Percentiles rank a stretch among this genome's conserved stretches.
phyloP scores from a whole-genome alignment of 2,888 invertebrate genomes.

The Callyntrura sp. region DNA sequence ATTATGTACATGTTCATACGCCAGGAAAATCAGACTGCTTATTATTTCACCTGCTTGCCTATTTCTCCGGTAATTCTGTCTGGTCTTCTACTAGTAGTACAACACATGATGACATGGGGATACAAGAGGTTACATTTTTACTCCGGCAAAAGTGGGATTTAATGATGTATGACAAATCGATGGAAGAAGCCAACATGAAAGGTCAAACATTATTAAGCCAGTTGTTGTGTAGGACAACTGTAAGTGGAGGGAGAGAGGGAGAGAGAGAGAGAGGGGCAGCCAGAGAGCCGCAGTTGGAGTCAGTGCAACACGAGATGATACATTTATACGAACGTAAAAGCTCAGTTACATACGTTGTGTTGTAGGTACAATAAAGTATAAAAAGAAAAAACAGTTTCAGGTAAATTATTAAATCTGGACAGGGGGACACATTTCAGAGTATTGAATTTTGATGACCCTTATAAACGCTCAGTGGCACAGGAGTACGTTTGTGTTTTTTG shows the following conservation, averaged over 20 bases:
- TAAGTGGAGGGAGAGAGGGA: neutral
- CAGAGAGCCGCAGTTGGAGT: neutral
- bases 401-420: neutral
- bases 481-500: neutral
- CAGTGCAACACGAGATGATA: neutral
- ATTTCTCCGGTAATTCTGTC: neutral
- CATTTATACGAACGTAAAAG: neutral
- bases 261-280: no score
- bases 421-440: no score
- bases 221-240: constrained; percentile 31
- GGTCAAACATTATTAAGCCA: constrained; percentile 60
- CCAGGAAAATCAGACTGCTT: neutral
- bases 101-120: neutral
- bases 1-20: neutral
- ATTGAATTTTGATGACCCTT: no score
- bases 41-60: neutral
- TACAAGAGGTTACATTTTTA: constrained; percentile 55
- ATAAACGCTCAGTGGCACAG: neutral
- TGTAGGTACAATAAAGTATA: neutral
- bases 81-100: neutral
- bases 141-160: constrained; percentile 65
- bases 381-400: neutral
- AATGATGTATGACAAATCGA: constrained; percentile 74
- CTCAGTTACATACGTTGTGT: neutral
- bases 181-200: constrained; percentile 67